phyloP scores from a whole-genome alignment of 1,140 invertebrate genomes.

The Zaprionus camerounensis region DNA sequence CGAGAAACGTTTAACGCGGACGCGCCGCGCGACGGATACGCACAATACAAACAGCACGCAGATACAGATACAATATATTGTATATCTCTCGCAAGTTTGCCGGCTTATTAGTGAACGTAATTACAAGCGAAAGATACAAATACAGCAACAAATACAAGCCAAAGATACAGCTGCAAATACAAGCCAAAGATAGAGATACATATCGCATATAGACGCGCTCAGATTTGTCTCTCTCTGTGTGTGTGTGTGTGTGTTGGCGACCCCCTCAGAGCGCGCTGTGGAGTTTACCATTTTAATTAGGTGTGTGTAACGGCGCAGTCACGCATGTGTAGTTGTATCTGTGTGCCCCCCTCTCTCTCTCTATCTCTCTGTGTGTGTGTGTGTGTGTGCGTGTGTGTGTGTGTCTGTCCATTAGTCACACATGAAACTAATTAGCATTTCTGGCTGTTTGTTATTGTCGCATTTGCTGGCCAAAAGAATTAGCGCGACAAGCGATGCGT shows the following conservation, averaged over 20 bases:
- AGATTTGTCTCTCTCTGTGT: neutral
- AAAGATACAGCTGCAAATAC: neutral
- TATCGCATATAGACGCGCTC: neutral
- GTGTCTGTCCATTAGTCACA: conserved; percentile 81
- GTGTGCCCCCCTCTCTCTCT: conserved; percentile 23
- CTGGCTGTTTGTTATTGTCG: conserved; percentile 82
- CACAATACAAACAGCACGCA: no score
- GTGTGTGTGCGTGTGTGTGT: conserved; percentile 46
- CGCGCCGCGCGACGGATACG: no score
- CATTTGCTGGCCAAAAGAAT: conserved; percentile 81
- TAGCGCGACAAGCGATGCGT: conserved; percentile 63
- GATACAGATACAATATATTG: no score
- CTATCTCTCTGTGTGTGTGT: conserved; percentile 25
- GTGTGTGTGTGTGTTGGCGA: conserved; percentile 29
- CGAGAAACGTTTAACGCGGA: neutral
- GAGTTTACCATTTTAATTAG: conserved; percentile 76
- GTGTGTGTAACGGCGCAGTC: conserved; percentile 67
- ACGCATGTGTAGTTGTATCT: conserved; percentile 64
- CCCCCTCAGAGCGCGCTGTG: conserved; percentile 47
- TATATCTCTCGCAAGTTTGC: no score
- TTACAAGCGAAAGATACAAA: no score
- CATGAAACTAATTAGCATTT: conserved; percentile 84
- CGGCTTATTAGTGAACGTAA: no score
- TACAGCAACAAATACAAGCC: neutral
- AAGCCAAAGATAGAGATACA: neutral